Percentiles rank a stretch among this genome's conserved stretches.
Conservation (phyloP, 1,140 invertebrate species). For the Pogonognathellus flavescens region DNA sequence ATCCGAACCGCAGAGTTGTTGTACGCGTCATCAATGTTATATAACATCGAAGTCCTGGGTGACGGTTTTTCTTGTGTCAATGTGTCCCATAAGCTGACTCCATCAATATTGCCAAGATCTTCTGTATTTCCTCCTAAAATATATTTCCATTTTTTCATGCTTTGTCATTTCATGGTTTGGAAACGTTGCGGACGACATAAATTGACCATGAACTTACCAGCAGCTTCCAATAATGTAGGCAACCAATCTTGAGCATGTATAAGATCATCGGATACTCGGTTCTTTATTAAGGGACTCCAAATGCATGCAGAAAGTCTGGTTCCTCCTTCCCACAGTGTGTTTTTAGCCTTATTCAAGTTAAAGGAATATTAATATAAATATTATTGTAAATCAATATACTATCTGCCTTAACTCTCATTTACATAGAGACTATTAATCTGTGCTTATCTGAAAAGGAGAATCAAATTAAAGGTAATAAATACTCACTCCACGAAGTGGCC, state of each 20-base stretch:
- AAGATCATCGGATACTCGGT: constrained; percentile 77
- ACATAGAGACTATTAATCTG: too few relatives aligned
- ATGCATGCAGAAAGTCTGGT: constrained; percentile 75
- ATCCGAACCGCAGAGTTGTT: constrained; percentile 80
- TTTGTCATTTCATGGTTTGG: background rate
- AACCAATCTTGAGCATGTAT: constrained; percentile 92
- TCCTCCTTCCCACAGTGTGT: constrained; percentile 84
- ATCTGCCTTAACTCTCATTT: too few relatives aligned
- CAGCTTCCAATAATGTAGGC: constrained; percentile 82
- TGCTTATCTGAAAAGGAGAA: background rate
- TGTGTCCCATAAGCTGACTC: constrained; percentile 81
- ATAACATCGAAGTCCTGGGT: constrained; percentile 78
- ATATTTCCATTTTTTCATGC: too few relatives aligned
- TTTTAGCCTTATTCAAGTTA: constrained; percentile 72
- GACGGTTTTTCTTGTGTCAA: constrained; percentile 74
- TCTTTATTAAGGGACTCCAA: constrained; percentile 77
- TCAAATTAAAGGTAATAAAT: background rate
- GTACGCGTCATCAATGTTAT: constrained; percentile 89
- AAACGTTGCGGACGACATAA: background rate
- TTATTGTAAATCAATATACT: too few relatives aligned
- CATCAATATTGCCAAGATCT: constrained; percentile 77
- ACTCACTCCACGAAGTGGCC: constrained; percentile 85
- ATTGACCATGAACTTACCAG: constrained; percentile 70
- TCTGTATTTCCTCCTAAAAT: constrained; percentile 49
- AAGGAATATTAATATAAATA: too few relatives aligned